Conservation (phyloP, 35 echinoderm and acorn worm species). For the Lytechinus pictus region DNA sequence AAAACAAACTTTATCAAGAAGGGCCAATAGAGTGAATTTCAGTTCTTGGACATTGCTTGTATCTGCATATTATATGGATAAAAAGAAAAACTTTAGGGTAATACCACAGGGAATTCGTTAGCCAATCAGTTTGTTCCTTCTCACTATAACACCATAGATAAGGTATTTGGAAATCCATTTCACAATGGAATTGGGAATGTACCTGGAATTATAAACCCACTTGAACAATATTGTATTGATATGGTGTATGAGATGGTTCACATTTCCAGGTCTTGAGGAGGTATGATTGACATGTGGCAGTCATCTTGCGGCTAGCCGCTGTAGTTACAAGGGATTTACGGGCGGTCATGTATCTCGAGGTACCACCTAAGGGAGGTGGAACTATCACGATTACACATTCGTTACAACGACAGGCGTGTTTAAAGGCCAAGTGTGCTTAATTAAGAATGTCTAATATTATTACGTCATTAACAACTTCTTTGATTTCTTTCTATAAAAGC, state of each 20-base stretch:
- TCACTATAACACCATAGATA: background rate
- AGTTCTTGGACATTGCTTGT: no score
- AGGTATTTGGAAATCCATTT: background rate
- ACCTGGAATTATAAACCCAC: conserved; percentile 10
- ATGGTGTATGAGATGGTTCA: background rate
- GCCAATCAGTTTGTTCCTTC: background rate
- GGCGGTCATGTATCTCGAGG: background rate
- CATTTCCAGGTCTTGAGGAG: background rate
- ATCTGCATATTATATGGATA: no score
- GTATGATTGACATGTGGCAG: background rate
- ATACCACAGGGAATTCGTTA: no score
- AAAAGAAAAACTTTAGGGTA: no score
- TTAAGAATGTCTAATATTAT: background rate
- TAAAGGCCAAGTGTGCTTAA: background rate
- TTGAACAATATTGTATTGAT: background rate
- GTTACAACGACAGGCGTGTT: background rate
- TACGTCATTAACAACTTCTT: background rate
- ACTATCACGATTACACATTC: background rate
- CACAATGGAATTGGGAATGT: background rate
- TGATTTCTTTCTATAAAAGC: no score
- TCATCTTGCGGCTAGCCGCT: background rate
- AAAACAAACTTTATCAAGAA: no score
- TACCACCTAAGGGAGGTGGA: background rate
- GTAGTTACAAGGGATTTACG: conserved; percentile 18
- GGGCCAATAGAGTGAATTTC: no score